Base-by-base conservation (phyloP, 2,797 vertebrate genomes). In the Jordanella pulchra region DNA sequence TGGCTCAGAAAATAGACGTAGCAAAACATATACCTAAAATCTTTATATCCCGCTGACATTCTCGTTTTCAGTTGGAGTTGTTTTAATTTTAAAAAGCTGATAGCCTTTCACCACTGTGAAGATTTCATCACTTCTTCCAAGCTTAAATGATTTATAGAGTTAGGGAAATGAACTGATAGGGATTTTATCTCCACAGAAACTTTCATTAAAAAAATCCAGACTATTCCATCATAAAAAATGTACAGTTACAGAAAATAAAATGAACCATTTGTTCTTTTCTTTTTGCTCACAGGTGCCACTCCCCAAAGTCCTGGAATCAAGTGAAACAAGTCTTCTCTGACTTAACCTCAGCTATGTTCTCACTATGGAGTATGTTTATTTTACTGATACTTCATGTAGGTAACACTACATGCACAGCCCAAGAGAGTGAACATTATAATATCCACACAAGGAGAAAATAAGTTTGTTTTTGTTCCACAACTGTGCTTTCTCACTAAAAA, bases 231-330 rank as follows among this genome's bases (percentile, higher is more conserved):
- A 44, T 25, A 25, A 1, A 64, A 44, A 14, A 61, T 23, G 35
- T 39, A 11, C 28, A 23, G 35, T 18, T 51, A 30, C 0, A 28
- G 21, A 27, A 9, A 65, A 5, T 2, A 28, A 28, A n/a, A 27
- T 32, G 53, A 60, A 56, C 7, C 39, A 44, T 70, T 63, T 4
- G 5, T 28, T 51, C 0, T 73, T 54, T 61, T 72, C 27, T 18
- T 73, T 25, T 70, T 76, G 17, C 69, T 85, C 71, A 68, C 91
- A 99, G 98, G 97, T 98, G 65, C 97, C 97, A 0, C 87, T 99
- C 83, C 97, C 97, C 32, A 99, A 98, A 94, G 94, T 85, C 76
- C 89, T 99, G 92, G 97, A 94, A 69, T 98, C 95, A 75, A 83
- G 73, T 0, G 93, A 93, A 87, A 94, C 90, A 5, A 93, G 91